A percentile compares a stretch with the other conserved stretches of the same genome.
These are phyloP conservation scores for Riparia riparia DNA, from an alignment of 2,113 vertebrate species.

Conservation along the genomic window DNA sequence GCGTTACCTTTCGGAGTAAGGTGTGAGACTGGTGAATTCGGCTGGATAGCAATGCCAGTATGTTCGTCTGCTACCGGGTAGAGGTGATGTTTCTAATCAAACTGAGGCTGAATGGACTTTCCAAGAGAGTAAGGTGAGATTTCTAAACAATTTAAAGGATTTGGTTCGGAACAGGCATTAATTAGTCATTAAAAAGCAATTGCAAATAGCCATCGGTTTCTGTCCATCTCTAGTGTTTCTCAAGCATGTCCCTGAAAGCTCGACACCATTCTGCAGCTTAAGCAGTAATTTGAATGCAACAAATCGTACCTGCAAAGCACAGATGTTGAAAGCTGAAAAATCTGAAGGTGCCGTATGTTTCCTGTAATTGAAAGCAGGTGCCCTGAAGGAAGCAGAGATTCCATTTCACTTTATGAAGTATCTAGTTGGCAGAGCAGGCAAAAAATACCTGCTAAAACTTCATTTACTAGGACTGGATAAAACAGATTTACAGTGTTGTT, in stretches of 20 bases:
- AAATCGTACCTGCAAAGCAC: constrained; percentile 62
- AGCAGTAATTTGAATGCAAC: constrained; percentile 57
- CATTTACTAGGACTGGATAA: constrained; percentile 6
- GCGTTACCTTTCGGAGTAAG: neutral
- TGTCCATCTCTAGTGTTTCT: constrained; percentile 23
- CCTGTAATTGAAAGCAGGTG: constrained; percentile 65
- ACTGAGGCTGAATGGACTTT: neutral
- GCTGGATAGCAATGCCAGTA: neutral
- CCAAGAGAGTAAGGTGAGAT: neutral
- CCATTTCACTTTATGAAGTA: constrained; percentile 59
- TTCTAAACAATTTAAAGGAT: constrained; percentile 23
- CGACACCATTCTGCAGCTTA: neutral
- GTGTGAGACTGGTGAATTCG: neutral
- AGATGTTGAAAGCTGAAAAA: constrained; percentile 67
- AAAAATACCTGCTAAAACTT: constrained; percentile 44
- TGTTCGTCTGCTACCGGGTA: neutral
- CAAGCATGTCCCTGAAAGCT: neutral
- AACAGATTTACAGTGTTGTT: constrained; percentile 36
- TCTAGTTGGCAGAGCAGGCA: constrained; percentile 50
- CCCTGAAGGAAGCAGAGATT: constrained; percentile 66
- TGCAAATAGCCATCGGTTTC: neutral
- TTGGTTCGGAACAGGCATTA: constrained; percentile 21
- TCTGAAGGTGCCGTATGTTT: constrained; percentile 64
- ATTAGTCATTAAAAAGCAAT: constrained; percentile 46
- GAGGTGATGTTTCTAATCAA: constrained; percentile 13